Evolutionary conservation across 2,888 invertebrate genomes (phyloP).

Genomic region (Ctenicera cuprea): DNA sequence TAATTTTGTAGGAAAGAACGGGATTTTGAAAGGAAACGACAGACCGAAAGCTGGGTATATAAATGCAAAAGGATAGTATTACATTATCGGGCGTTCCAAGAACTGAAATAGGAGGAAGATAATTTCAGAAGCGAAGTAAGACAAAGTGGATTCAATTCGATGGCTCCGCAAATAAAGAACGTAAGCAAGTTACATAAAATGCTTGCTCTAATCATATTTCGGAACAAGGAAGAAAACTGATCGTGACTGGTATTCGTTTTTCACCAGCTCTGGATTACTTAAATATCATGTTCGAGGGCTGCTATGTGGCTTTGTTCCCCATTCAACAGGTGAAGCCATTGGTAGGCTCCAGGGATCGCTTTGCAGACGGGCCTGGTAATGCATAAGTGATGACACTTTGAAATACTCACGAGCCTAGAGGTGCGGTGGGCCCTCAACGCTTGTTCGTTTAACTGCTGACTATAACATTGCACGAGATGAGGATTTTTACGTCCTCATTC

Average conservation of each 20-base stretch:
- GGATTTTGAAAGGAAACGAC: conserved; percentile 53
- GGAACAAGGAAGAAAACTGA: conserved; percentile 30
- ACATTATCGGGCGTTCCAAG: conserved; percentile 55
- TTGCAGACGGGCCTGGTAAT: conserved; percentile 75
- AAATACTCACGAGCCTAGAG: conserved; percentile 65
- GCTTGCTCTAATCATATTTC: conserved; percentile 43
- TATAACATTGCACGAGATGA: conserved; percentile 46
- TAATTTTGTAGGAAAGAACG: conserved; percentile 55
- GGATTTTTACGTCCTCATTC: conserved; percentile 37
- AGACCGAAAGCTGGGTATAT: conserved; percentile 52
- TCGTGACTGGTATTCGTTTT: conserved; percentile 38
- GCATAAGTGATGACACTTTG: conserved; percentile 79
- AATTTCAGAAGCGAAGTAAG: conserved; percentile 55
- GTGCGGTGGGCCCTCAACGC: conserved; percentile 50
- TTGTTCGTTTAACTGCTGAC: conserved; percentile 52
- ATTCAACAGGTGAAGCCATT: conserved; percentile 70
- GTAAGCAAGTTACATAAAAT: conserved; percentile 46
- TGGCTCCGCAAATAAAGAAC: conserved; percentile 46
- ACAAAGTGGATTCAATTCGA: conserved; percentile 55
- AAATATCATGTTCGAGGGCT: conserved; percentile 46
- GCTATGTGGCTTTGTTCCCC: conserved; percentile 55
- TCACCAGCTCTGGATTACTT: conserved; percentile 42
- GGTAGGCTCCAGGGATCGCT: conserved; percentile 74
- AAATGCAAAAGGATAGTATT: conserved; percentile 58
- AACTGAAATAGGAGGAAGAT: conserved; percentile 51